Evolutionary conservation across 2,888 invertebrate genomes (phyloP).

Genomic region (Rotaria sp.): DNA sequence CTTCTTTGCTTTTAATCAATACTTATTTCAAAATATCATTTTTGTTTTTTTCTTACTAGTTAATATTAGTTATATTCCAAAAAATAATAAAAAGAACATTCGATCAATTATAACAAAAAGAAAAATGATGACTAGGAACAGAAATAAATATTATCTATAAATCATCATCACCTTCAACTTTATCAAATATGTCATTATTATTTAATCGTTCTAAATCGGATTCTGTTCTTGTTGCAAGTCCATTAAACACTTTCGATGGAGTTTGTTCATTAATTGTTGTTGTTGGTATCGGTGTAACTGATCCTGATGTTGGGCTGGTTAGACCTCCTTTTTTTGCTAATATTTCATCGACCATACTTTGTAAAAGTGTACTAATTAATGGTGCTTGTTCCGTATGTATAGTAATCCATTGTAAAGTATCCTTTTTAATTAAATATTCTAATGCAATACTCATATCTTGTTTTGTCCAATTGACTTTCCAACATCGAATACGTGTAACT

Average conservation of each 20-base stretch:
- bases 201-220: background rate
- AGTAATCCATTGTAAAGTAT: constrained; percentile 85
- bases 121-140: too few relatives aligned
- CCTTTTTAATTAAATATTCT: constrained; percentile 84
- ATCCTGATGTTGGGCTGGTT: background rate
- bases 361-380: constrained; percentile 85
- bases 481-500: constrained; percentile 89
- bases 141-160: background rate
- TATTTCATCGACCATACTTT: constrained; percentile 89
- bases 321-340: constrained; percentile 55
- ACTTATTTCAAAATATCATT: too few relatives aligned
- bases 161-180: background rate
- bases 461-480: constrained; percentile 71
- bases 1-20: too few relatives aligned
- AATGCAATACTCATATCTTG: constrained; percentile 73
- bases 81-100: too few relatives aligned
- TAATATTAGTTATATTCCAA: too few relatives aligned
- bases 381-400: constrained; percentile 79
- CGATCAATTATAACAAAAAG: too few relatives aligned
- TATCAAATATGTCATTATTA: constrained; percentile 2
- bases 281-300: too few relatives aligned
- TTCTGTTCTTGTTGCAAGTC: background rate
- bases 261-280: background rate
- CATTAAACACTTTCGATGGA: background rate
- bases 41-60: too few relatives aligned